These are phyloP conservation scores for Xerus inauris DNA, from an alignment of 2,113 vertebrate genomes.

Conservation along the genomic window DNA sequence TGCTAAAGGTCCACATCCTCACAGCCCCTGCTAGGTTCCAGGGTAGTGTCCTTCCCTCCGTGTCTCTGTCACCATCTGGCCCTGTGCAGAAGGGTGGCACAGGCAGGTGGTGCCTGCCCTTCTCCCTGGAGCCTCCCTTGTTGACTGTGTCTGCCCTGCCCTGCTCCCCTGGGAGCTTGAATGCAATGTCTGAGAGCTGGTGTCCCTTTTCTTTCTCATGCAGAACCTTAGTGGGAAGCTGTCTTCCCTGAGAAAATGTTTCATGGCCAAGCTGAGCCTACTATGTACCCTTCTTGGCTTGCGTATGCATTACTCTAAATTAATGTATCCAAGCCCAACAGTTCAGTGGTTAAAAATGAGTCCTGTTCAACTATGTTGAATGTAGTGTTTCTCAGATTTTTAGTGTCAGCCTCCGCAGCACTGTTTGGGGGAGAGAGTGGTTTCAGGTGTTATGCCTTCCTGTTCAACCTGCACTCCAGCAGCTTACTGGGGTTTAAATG, in stretches of 20 bases:
- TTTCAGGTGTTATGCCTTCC: background rate
- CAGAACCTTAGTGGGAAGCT: background rate
- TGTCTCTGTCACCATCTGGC: too few relatives aligned
- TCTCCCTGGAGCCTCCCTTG: background rate
- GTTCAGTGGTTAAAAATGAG: background rate
- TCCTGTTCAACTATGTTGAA: background rate
- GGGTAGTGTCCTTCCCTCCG: background rate
- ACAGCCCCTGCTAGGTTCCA: fast-evolving
- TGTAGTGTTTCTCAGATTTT: background rate
- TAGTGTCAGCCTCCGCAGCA: background rate
- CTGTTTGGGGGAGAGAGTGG: background rate
- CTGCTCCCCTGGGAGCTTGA: too few relatives aligned
- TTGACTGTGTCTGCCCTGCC: fast-evolving
- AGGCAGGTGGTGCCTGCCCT: fast-evolving
- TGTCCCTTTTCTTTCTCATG: fast-evolving
- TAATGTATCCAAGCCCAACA: background rate
- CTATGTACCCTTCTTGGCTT: fast-evolving
- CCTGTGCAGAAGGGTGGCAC: background rate
- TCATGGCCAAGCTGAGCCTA: too few relatives aligned
- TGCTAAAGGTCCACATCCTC: fast-evolving
- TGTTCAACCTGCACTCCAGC: background rate
- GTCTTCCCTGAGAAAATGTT: fast-evolving
- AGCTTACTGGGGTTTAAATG: background rate
- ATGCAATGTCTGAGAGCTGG: too few relatives aligned
- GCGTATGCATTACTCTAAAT: background rate